Evolutionary conservation across 2,113 vertebrate genomes (phyloP), one percentile per base, ranked within the genome.

Genomic region (Tupaia tana): DNA sequence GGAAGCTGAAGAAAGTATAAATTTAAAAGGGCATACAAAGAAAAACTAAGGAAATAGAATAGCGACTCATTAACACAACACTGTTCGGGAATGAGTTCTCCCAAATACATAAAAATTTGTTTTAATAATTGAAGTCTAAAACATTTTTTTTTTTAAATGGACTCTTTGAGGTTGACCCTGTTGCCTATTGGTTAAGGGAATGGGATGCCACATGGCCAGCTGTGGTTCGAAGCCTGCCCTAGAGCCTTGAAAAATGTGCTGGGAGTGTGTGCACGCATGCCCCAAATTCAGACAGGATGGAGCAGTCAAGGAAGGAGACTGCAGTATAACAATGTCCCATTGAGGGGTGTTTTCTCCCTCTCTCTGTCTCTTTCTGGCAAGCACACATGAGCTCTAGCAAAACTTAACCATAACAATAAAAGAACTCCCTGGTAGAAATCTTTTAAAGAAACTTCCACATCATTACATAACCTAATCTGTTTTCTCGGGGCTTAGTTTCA

Each of bases 1-100:
- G 27, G n/a, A 90, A 92, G 54, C 31, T 9, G 10, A 93, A 94
- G 24, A 94, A 61, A 91, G 14, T 75, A 93, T 73, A 83, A 69
- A 66, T 83, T 89, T 18, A 4, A 78, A 94, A 91, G 27, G 14
- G 13, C 56, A 83, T 10, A 29, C 1, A 71, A 11, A 67, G 34
- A 91, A 64, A 71, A 84, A 59, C 7, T 25, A 71, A 88, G 22
- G 7, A 95, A 93, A 87, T 69, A 69, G 1, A 70, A 67, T 25
- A 82, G 29, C 24, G 91, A 67, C 74, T 86, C 29, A 43, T 88
- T 88, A 56, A 63, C 59, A 85, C 1, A 70, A 8, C 25, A 31
- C n/a, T 69, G 29, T 88, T 43, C 58, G 24, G 24, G 19, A n/a
- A 81, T 78, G 19, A 88, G 15, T 90, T 96, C 64, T 63, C 86